phyloP scores from a whole-genome alignment of 2,888 invertebrate genomes.

The Norana najaformis region DNA sequence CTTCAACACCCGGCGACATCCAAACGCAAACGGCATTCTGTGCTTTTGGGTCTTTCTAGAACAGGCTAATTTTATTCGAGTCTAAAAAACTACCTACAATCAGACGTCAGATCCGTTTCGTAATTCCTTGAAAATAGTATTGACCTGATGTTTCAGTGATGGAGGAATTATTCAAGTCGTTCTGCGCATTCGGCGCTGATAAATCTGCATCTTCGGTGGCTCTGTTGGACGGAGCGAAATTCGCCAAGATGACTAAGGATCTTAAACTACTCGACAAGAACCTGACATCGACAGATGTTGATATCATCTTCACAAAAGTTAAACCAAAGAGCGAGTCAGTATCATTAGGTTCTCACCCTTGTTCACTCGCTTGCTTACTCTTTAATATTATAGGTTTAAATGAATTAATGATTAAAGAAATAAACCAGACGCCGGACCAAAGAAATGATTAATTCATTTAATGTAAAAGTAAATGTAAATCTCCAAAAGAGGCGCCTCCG shows the following conservation, averaged over 20 bases:
- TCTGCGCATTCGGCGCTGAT: slow-evolving; percentile 45
- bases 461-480: too few relatives aligned
- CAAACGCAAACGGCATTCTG: too few relatives aligned
- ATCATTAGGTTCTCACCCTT: too few relatives aligned
- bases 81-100: not conserved
- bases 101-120: not conserved
- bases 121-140: not conserved
- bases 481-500: too few relatives aligned
- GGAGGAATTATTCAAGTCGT: slow-evolving; percentile 46
- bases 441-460: too few relatives aligned
- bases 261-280: slow-evolving; percentile 45
- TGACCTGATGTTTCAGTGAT: slow-evolving; percentile 27
- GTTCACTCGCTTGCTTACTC: not conserved
- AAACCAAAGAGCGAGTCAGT: slow-evolving; percentile 46
- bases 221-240: slow-evolving; percentile 45
- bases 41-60: too few relatives aligned
- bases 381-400: not conserved
- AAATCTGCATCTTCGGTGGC: slow-evolving; percentile 40
- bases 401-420: not conserved
- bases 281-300: slow-evolving; percentile 46
- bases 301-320: slow-evolving; percentile 47
- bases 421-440: not conserved
- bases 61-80: too few relatives aligned
- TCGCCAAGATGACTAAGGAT: slow-evolving; percentile 45
- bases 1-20: too few relatives aligned